Evolutionary conservation across 2,797 vertebrate species (phyloP), one percentile per base, ranked within the genome.

Genomic region (Amphiprion clarkii): DNA sequence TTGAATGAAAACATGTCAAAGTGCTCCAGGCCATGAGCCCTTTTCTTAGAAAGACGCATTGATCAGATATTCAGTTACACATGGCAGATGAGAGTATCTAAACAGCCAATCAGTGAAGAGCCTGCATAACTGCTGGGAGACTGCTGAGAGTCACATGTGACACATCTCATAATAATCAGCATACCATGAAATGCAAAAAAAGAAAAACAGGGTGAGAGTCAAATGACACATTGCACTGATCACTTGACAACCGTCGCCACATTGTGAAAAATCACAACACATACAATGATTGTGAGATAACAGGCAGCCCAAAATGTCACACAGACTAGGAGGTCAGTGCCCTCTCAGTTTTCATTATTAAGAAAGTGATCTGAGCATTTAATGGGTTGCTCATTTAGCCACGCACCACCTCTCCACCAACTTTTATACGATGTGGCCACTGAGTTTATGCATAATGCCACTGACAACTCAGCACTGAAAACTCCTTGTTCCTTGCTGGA

Each of bases 111-210:
- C 60, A 60, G 49, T 16, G 0, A 31, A n/a, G 29, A 69, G 64
- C 17, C 44, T 5, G 13, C 44, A 63, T 60, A 13, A 3, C 67
- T 21, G 40, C 48, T 56, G 42, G 42, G 49, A 58, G 19, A 49
- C n/a, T 49, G 23, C 19, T 13, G 31, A 71, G 17, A 27, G 74
- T 81, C 82, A 78, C 57, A 75, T 75, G 63, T 56, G n/a, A 27
- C 39, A 66, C 40, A 71, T 74, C 52, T 79, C 51, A 36, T 6
- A 63, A n/a, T 39, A 53, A 72, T 67, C 69, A 57, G 44, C 56
- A 49, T 52, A 78, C 57, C 14, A 17, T 8, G 23, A 25, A 6
- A 61, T 61, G n/a, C 14, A 25, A 12, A n/a, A 7, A 27, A 27
- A 27, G 23, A 64, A 23, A 19, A 49, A 19, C 33, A 31, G 21